Conservation (phyloP, 2,113 vertebrate species). For the Anguilla rostrata region DNA sequence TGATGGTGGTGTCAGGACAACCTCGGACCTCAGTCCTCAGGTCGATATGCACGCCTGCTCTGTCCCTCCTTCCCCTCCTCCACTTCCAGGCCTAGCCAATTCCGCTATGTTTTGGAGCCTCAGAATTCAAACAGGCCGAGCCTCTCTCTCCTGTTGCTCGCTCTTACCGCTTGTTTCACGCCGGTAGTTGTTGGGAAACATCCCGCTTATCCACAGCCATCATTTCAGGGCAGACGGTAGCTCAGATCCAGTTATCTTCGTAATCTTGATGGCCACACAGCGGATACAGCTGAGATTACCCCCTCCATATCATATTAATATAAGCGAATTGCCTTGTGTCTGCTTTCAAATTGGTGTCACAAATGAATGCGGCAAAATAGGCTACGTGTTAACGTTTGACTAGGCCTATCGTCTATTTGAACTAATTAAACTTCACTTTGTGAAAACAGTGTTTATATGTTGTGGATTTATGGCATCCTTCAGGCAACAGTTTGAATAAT, state of each 20-base stretch:
- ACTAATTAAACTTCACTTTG: no score
- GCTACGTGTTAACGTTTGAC: no score
- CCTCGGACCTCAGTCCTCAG: neutral
- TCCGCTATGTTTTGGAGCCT: constrained; percentile 3
- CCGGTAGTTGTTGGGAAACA: neutral
- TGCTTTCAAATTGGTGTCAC: neutral
- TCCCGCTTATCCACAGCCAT: neutral
- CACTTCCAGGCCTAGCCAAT: constrained; percentile 3
- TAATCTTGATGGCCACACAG: neutral
- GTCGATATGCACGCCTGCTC: neutral
- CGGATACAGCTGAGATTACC: neutral
- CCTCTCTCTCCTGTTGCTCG: neutral
- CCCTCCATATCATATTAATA: neutral
- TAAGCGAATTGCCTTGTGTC: neutral
- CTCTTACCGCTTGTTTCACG: neutral
- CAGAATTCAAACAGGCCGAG: neutral
- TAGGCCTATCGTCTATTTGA: no score
- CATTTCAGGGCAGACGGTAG: neutral
- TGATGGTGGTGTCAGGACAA: neutral
- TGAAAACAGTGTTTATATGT: no score
- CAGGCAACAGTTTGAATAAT: no score
- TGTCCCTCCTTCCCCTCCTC: neutral
- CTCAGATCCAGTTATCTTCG: neutral
- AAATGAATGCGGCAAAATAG: no score
- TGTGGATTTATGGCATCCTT: no score